Base-by-base conservation (phyloP, 2,888 invertebrate species). In the Pristionchus maxplancki region DNA sequence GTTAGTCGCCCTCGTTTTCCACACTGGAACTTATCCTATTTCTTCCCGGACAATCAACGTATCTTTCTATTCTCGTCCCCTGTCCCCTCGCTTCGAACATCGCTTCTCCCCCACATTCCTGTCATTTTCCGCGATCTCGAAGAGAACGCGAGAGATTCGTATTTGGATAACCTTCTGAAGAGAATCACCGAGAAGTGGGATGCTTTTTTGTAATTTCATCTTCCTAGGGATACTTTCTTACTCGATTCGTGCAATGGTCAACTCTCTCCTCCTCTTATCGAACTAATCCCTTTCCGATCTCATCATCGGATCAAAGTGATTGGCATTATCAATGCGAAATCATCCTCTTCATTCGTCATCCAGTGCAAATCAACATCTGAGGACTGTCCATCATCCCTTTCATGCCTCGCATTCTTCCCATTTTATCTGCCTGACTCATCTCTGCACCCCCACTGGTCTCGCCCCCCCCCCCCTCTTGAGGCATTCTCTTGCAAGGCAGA, bases 121-220 rank as follows among this genome's bases (percentile, higher is more conserved):
- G n/a, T 78, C 44, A 40, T 78, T 34, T 13, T 17, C 34, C 71
- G 37, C 1, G 58, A n/a, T 58, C 58, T 9, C 58, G 58, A n/a
- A 13, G 44, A 48, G 78, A 40, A 44, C 78, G 13, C 78, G 44
- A 40, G 31, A 67, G 44, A 71, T 20, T 71, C 37, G 20, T 78
- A 78, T 78, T 78, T 78, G 78, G 78, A 78, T 78, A 78, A 78
- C 78, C 78, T 78, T 44, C 44, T 48, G 24, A 34, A 67, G 64
- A 67, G 64, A 37, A 71, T 5, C 28, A 44, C n/a, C 31, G 37
- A 24, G 37, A 67, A 67, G 71, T 20, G 71, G 17, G 24, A 58
- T 71, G 71, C 71, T 37, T 71, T 71, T 71, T 71, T 71, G 71
- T 34, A 17, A 71, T 37, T 20, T 20, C 20, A 71, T 28, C 37